phyloP scores from a whole-genome alignment of 1,140 invertebrate species.

The Leptinotarsa undecemlineata region DNA sequence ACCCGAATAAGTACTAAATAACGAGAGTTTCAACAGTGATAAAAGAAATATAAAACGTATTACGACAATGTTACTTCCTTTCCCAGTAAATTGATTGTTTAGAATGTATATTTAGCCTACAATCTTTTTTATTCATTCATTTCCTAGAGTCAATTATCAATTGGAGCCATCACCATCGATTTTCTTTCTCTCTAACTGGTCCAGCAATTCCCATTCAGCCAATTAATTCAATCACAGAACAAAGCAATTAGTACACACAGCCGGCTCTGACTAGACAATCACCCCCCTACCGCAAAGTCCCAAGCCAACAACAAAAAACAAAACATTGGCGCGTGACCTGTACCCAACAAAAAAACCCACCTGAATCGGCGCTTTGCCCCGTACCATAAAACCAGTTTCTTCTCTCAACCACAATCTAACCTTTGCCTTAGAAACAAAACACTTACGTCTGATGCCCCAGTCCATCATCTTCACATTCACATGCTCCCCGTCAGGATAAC shows the following conservation, averaged over 20 bases:
- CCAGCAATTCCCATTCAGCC: not conserved
- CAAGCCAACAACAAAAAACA: not conserved
- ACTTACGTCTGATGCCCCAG: slow-evolving; percentile 81
- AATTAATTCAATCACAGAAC: not conserved
- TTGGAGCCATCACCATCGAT: no score
- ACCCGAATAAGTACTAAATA: no score
- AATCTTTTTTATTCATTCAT: no score
- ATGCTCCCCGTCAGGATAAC: slow-evolving; percentile 2
- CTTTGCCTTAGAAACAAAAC: slow-evolving; percentile 33
- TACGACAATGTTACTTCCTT: no score
- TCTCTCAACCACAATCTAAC: slow-evolving; percentile 5
- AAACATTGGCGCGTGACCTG: not conserved
- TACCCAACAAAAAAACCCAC: not conserved
- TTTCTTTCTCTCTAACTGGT: not conserved
- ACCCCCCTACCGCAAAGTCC: not conserved
- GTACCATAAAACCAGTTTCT: slow-evolving; percentile 1
- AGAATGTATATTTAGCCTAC: no score
- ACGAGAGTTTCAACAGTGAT: no score
- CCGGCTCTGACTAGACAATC: not conserved
- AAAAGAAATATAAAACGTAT: no score
- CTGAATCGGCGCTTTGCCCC: not conserved
- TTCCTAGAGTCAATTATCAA: no score
- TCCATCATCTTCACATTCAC: slow-evolving; percentile 65
- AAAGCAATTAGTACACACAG: not conserved
- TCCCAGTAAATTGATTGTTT: no score